Evolutionary conservation across 2,797 vertebrate species (phyloP), one percentile per base, ranked within the genome.

Genomic region (Taenioides sp.): DNA sequence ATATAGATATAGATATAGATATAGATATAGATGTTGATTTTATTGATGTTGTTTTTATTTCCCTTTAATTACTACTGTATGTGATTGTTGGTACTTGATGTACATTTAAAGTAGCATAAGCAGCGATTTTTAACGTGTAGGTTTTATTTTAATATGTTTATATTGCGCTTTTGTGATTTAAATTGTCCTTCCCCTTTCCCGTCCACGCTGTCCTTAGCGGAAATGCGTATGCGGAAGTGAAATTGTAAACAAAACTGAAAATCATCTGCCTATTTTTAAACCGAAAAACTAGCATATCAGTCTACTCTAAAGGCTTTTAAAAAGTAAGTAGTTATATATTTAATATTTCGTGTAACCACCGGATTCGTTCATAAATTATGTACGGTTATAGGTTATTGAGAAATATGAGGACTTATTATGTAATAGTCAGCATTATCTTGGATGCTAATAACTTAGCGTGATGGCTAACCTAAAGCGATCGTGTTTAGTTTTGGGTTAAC

Each of bases 161-260:
- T 20, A 47, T 47, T 47, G 43, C 43, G 43, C 20, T 37, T 37
- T 40, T 22, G 9, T 7, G 1, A n/a, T 28, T 65, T 18, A 65
- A 18, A 65, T 50, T 27, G 64, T 65, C n/a, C 23, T 27, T 65
- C 7, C 25, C 43, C 1, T 16, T 14, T 50, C 1, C 43, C 40
- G 64, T 65, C 23, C 40, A 18, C 22, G 31, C 20, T 63, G 6
- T 22, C 37, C 23, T 43, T 22, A 25, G 62, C 3, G 7, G 5
- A 52, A 17, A 1, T 71, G 85, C 81, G 83, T 81, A 82, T 27
- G 64, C 86, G 85, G 91, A 90, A 90, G 0, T 2, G 25, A 37
- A 28, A 22, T 87, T 91, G 89, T 92, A 92, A 92, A 92, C 89
- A 92, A 86, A 81, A 65, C 84, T 68, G 70, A 74, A 25, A 72